Conservation (phyloP, 2,113 vertebrate species). For the Echinops telfairi region DNA sequence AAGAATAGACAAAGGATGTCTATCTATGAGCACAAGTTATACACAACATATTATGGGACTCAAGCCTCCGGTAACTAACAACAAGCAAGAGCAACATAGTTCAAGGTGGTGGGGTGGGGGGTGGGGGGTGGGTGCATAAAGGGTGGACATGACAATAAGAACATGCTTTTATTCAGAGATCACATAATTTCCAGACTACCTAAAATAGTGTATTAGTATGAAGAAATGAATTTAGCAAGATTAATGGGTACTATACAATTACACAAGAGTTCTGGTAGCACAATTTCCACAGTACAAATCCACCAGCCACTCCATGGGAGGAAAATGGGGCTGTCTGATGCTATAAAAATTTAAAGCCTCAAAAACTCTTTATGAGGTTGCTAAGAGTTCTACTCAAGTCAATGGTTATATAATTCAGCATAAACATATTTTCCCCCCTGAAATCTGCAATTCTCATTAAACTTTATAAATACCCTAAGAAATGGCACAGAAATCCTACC, state of each 20-base stretch:
- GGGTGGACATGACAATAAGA: not conserved
- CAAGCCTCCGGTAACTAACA: not conserved
- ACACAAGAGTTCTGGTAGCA: no score
- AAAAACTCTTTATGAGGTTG: no score
- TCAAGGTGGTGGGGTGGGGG: not conserved
- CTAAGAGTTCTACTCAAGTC: no score
- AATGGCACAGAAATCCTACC: not conserved
- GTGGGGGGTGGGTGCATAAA: not conserved
- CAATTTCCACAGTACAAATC: no score
- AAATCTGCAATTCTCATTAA: not conserved
- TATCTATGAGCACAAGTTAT: not conserved
- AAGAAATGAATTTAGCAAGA: not conserved
- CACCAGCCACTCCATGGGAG: no score
- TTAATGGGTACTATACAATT: not conserved
- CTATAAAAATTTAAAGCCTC: no score
- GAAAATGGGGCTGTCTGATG: no score
- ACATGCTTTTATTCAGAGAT: not conserved
- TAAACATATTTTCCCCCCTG: not conserved
- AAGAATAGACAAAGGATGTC: not conserved
- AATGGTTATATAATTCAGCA: not conserved
- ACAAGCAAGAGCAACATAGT: not conserved
- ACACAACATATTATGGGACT: not conserved
- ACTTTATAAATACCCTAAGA: not conserved
- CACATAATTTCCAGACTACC: not conserved
- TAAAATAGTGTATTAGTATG: not conserved